phyloP scores from a whole-genome alignment of 2,797 vertebrate species.

The Neopelma chrysocephalum region DNA sequence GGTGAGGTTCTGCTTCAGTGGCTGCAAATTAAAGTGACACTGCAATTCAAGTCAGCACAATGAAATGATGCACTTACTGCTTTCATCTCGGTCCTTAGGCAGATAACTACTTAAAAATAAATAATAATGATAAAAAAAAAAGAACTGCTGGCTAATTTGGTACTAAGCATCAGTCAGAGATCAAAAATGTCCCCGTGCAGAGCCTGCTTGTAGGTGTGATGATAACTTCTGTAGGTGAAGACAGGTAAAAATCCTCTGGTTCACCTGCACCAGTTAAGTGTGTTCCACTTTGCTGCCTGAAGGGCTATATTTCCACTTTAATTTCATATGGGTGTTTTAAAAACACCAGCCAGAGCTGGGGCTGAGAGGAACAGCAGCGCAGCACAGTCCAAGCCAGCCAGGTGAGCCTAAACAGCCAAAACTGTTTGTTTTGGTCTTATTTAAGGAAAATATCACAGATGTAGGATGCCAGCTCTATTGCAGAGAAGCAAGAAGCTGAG shows the following conservation, averaged over 20 bases:
- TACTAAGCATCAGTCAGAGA: neutral
- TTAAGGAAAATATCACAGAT: neutral
- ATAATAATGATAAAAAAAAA: neutral
- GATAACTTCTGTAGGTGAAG: neutral
- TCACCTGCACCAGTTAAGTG: slow-evolving; percentile 34
- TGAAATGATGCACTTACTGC: neutral
- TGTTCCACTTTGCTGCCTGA: slow-evolving; percentile 60
- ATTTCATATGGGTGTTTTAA: neutral
- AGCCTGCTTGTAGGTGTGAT: neutral
- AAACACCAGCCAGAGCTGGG: neutral
- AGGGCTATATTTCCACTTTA: slow-evolving; percentile 13
- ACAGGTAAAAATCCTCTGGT: neutral
- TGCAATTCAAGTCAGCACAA: slow-evolving; percentile 24
- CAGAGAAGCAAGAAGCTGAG: neutral
- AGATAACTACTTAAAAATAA: slow-evolving; percentile 1
- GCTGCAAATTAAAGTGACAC: slow-evolving; percentile 55
- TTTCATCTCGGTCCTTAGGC: slow-evolving; percentile 33
- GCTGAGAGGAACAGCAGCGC: slow-evolving; percentile 6
- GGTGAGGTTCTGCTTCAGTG: slow-evolving; percentile 23
- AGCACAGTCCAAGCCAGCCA: neutral
- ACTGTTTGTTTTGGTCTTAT: neutral
- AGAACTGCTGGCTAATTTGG: slow-evolving; percentile 10
- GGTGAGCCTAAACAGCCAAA: neutral
- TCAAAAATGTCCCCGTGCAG: neutral
- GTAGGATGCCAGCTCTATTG: neutral